Percentiles rank a stretch among this genome's conserved stretches.
phyloP scores from a whole-genome alignment of 2,888 invertebrate genomes.

The Oxystoma pomonae region DNA sequence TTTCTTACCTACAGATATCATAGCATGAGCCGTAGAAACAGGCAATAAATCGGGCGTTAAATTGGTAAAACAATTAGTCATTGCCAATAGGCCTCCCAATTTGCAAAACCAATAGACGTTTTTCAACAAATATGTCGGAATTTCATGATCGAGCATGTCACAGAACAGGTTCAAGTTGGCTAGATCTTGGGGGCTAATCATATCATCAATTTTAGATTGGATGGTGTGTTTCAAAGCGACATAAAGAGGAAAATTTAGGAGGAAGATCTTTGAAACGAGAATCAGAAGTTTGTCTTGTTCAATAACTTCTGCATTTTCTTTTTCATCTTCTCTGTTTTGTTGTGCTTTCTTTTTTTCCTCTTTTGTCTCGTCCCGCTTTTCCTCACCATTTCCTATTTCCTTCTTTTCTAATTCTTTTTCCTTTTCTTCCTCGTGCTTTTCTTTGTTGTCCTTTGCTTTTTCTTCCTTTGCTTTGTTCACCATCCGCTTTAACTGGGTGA shows the following conservation, averaged over 20 bases:
- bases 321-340: conserved; percentile 30
- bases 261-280: conserved; percentile 82
- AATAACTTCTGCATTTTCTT: conserved; percentile 53
- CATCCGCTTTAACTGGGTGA: conserved; percentile 76
- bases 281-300: conserved; percentile 87
- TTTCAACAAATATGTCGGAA: conserved; percentile 82
- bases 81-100: conserved; percentile 81
- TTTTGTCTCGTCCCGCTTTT: conserved; percentile 10
- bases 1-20: conserved; percentile 68
- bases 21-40: conserved; percentile 84
- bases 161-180: conserved; percentile 75
- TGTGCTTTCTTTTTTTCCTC: conserved; percentile 68
- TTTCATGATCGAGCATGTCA: conserved; percentile 90
- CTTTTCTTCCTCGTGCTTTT: conserved; percentile 35
- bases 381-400: conserved; percentile 3
- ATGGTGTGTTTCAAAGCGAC: conserved; percentile 83
- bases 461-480: conserved; percentile 37
- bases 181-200: conserved; percentile 75
- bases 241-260: conserved; percentile 85
- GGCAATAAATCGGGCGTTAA: conserved; percentile 71
- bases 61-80: conserved; percentile 81
- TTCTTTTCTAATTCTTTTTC: conserved; percentile 48
- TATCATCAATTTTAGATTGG: conserved; percentile 74
- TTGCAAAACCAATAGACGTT: conserved; percentile 95
- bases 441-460: conserved; percentile 22